phyloP scores from a whole-genome alignment of 2,113 vertebrate species.

The Tetrax tetrax region DNA sequence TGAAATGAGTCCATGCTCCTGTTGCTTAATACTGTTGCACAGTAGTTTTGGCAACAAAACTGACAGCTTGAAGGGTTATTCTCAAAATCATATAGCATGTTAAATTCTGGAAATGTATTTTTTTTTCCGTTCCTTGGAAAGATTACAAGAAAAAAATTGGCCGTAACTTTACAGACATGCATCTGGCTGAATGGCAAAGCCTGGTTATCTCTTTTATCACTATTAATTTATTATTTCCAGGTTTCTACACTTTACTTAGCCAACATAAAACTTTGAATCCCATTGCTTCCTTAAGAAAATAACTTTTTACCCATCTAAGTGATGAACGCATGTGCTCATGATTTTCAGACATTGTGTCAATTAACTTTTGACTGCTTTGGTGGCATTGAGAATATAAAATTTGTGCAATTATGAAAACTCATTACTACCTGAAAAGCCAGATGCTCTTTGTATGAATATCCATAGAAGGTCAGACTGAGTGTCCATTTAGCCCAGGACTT shows the following conservation, averaged over 20 bases:
- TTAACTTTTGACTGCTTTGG: background rate
- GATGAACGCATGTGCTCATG: background rate
- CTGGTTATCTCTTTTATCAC: conserved; percentile 2
- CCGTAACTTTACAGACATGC: conserved; percentile 35
- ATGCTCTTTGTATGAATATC: background rate
- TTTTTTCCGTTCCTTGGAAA: conserved; percentile 37
- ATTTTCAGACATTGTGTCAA: background rate
- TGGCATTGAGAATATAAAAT: background rate
- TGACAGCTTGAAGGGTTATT: conserved; percentile 71
- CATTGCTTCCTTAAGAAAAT: background rate
- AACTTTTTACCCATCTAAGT: background rate
- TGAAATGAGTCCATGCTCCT: conserved; percentile 71
- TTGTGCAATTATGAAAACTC: background rate
- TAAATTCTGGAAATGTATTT: conserved; percentile 56
- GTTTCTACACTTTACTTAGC: background rate
- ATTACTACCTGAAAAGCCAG: background rate
- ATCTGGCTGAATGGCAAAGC: conserved; percentile 54
- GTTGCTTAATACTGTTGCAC: conserved; percentile 57
- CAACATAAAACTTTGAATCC: background rate
- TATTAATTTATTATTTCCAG: conserved; percentile 51
- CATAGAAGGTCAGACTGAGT: background rate
- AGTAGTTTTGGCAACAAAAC: conserved; percentile 60
- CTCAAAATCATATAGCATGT: conserved; percentile 68
- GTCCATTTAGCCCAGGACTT: background rate
- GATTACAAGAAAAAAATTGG: conserved; percentile 49